Base-by-base conservation (phyloP, 2,113 vertebrate species). In the Aviceda subcristata region DNA sequence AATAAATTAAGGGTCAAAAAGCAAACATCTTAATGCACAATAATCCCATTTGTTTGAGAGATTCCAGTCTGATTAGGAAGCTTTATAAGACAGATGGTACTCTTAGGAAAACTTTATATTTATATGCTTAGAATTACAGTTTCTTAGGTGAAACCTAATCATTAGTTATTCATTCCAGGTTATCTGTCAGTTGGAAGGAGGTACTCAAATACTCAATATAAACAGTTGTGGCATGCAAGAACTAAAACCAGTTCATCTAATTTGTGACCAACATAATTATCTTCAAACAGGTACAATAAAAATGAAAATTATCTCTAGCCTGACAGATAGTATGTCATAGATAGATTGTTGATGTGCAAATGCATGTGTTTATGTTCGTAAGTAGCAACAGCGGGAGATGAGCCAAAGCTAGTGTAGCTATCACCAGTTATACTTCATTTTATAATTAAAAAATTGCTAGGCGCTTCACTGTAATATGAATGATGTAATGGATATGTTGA, bases 101-200 rank as follows among this genome's bases (percentile, higher is more conserved):
- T 72, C 30, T 59, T 67, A 15, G 12, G 11, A 39, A 75, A 91
- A 73, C 18, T 11, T 51, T 38, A 15, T 76, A 41, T 30, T 32
- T 36, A 4, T 36, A 18, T 59, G 21, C 10, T 64, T 72, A 38
- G 45, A 72, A 46, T 48, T 82, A 4, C 34, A 63, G 13, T 9
- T 93, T 53, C 43, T n/a, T 59, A 72, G 53, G 43, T 51, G 51
- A 32, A 68, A 73, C 34, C 8, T 92, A 22, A 46, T 81, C 3
- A 23, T 79, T 92, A 56, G 2, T 92, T 71, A 72, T 68, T 73
- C 24, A 26, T 95, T 96, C 24, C 59, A 97, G 94, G 87, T 97
- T 88, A 74, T 97, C 20, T 97, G 64, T 41, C 95, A 94, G 38
- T 16, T 97, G 94, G 95, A 97, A 89, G 93, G 81, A 74, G 87